Evolutionary conservation across 2,797 vertebrate genomes (phyloP), one percentile per base, ranked within the genome.

Genomic region (Denticeps clupeoides): DNA sequence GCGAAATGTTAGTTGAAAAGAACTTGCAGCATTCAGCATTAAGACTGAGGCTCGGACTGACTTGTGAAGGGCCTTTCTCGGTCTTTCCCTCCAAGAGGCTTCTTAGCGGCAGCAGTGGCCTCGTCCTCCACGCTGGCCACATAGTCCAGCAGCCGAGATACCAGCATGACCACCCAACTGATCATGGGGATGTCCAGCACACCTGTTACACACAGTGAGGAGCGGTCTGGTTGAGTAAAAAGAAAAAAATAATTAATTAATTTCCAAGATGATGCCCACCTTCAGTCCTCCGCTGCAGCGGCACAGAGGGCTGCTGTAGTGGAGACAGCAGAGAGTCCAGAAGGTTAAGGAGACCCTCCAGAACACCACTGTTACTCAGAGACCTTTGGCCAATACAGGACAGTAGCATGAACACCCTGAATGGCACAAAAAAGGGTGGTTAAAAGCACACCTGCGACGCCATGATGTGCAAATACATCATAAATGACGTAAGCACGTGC

Each of bases 351-450:
- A 98, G 87, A 33, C 93, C 90, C 82, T 99, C 95, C 55, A 99
- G 68, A 49, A 99, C 94, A 11, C 94, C 94, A 53, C 92, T 98
- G 81, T 99, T 99, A 74, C 91, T 90, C 65, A 99, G 78, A 5
- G 95, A 99, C 76, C 95, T 87, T 73, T 97, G 95, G 71, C 95
- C 95, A 65, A 99, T 93, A 73, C 95, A 99, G 63, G 95, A 99
- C 72, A 99, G 86, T 46, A 99, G 85, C 89, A 99, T 93, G 73
- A 99, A 99, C 51, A 99, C 93, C 67, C 95, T 99, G 70, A 4
- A 4, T 38, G 3, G 2, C 44, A 15, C 45, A 1, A 60, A 1
- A 46, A 2, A 2, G 4, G 21, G 33, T 25, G 41, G 46, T 1
- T 13, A 35, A 4, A 42, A 51, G 12, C n/a, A n/a, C n/a, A n/a